Evolutionary conservation across 2,888 invertebrate species (phyloP), one percentile per base, ranked within the genome.

Genomic region (Xestia sexstrigata): DNA sequence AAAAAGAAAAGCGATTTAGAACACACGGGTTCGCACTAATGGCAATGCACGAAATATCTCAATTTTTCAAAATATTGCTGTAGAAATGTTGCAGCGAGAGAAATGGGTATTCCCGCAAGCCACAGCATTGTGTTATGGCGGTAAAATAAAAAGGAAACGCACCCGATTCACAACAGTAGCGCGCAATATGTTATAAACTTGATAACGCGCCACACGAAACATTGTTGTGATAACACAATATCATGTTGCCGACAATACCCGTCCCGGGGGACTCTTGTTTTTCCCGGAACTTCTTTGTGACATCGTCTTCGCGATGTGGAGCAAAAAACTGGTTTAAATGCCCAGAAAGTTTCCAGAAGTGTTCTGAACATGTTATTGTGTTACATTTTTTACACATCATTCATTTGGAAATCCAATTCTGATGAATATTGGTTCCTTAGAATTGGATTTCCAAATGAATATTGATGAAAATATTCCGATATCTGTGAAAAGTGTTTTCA

Each of bases 141-240:
- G 76, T 1, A 55, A 76, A 83, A 87, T 81, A 80, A 85, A 85
- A 84, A 79, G 67, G 67, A 79, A 79, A 82, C 71, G 87, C 79
- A 78, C 55, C 65, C 76, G 68, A 84, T 85, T 73, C 79, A 66
- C 78, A 58, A 68, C 63, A 77, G 74, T 42, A 60, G 52, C 42
- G 70, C 62, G 78, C 84, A 86, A 78, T 88, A 85, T 82, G 79
- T 87, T 88, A 79, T 79, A 78, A 82, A 87, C 74, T 77, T 85
- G 83, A 88, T 81, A 83, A 83, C 79, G 68, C 73, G 74, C 65
- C 71, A 47, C 76, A 78, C 70, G 65, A 68, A 81, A 83, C 81
- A 76, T 69, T 75, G 83, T 85, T 67, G 74, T 79, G 80, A 82
- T 81, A 86, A 49, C 69, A 70, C 55, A 82, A 69, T 79, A 85